Base-by-base conservation (phyloP, 92 coral and sea anemone species). In the Galaxea fascicularis region DNA sequence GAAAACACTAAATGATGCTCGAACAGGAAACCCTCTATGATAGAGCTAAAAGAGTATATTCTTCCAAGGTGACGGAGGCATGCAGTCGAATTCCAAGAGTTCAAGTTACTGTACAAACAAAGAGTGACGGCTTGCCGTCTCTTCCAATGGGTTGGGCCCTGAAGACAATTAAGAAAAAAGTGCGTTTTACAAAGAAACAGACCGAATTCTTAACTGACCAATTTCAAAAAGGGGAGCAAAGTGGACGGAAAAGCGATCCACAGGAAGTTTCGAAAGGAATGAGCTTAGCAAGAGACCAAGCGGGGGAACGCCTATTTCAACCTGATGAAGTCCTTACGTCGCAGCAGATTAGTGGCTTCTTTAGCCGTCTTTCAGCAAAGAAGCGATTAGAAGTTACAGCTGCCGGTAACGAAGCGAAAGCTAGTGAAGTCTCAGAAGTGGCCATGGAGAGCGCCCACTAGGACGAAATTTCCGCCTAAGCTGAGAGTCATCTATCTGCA, bases 301-400 rank as follows among this genome's bases (percentile, higher is more conserved):
- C 21, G 21, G 87, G 91, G 15, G 46, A 0, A 5, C 91, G 86
- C 28, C 16, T 63, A n/a, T 74, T 87, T 81, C 58, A 74, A 27
- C 78, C 83, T 24, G 86, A 73, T 31, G 83, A 81, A 45, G 82
- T 80, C 17, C 65, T 73, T 22, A 87, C 87, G 1, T 41, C 76
- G 25, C 87, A 81, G 25, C 91, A 87, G 71, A 81, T 81, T 11
- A 64, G 52, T 22, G 69, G 82, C 16, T 80, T 79, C 52, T 79
- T 86, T 46, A 28, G 74, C 21, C 74, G 90, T 20, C 90, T 86
- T 13, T 29, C 90, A 31, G 90, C 90, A 60, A 77, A 85, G 89
- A 78, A 85, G 24, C 73, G 74, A 28, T 26, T 35, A 69, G 74
- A 15, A 41, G 52, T 4, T 15, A 30, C 51, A 69, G 74, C 18